These are phyloP conservation scores for Malurus elegans DNA, from an alignment of 2,113 vertebrate species.

Conservation along the genomic window DNA sequence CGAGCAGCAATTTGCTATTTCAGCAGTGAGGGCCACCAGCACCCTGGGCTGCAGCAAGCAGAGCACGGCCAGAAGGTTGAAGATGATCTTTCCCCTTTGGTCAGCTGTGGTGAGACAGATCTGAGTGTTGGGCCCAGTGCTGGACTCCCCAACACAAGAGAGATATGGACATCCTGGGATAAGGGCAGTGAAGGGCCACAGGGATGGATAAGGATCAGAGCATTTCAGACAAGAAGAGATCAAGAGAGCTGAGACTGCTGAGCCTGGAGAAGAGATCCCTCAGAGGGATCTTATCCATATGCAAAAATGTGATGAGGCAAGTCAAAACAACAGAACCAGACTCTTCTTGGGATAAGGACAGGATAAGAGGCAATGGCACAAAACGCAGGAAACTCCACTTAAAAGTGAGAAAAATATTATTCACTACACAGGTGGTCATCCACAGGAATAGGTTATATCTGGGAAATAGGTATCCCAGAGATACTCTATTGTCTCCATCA, in stretches of 20 bases:
- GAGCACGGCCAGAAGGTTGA: not conserved
- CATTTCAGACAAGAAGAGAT: not conserved
- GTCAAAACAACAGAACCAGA: not conserved
- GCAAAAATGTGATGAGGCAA: not conserved
- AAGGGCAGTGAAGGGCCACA: not conserved
- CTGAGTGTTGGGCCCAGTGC: not conserved
- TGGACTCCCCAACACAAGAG: not conserved
- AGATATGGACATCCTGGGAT: not conserved
- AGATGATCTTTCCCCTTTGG: not conserved
- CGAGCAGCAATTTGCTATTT: not conserved
- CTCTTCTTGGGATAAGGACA: not conserved
- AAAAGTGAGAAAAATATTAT: not conserved
- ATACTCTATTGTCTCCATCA: not conserved
- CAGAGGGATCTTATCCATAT: not conserved
- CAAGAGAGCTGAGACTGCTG: not conserved
- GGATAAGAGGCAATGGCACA: not conserved
- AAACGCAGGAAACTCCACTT: not conserved
- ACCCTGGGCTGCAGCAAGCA: not conserved
- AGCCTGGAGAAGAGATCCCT: not conserved
- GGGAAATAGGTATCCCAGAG: not conserved
- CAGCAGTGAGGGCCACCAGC: not conserved
- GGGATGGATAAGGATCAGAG: not conserved
- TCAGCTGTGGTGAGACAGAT: not conserved
- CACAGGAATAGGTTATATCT: not conserved
- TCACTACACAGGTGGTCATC: not conserved